phyloP scores from a whole-genome alignment of 2,113 vertebrate genomes.

The Paracanthobrama guichenoti region DNA sequence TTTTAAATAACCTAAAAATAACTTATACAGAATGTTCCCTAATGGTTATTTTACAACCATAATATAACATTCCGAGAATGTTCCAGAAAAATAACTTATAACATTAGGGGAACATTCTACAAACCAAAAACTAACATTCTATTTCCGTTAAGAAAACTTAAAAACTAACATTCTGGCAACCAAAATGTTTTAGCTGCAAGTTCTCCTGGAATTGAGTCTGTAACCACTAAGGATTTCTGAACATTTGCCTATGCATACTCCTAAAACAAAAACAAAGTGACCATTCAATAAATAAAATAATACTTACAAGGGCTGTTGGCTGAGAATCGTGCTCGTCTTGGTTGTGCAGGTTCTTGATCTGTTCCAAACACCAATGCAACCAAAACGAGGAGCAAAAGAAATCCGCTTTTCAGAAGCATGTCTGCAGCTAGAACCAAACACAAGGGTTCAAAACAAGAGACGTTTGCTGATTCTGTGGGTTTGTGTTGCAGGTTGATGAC shows the following conservation, averaged over 20 bases:
- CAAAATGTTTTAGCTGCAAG: too few relatives aligned
- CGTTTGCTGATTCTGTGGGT: background rate
- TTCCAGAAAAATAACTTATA: too few relatives aligned
- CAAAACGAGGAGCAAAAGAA: constrained; percentile 63
- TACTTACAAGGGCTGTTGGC: constrained; percentile 76
- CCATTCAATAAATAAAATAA: background rate
- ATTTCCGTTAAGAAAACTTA: too few relatives aligned
- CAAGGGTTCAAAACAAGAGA: background rate
- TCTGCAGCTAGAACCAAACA: constrained; percentile 2
- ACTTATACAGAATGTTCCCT: too few relatives aligned
- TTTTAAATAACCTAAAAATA: too few relatives aligned
- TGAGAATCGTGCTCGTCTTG: constrained; percentile 73
- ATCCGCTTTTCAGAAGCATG: constrained; percentile 63
- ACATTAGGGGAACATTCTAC: too few relatives aligned
- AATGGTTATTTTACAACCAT: too few relatives aligned
- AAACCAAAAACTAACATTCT: too few relatives aligned
- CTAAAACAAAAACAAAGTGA: background rate
- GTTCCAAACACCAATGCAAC: constrained; percentile 57
- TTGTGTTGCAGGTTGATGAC: constrained; percentile 15
- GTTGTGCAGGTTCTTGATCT: constrained; percentile 61
- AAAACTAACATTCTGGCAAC: too few relatives aligned
- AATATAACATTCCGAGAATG: too few relatives aligned
- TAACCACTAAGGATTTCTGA: background rate
- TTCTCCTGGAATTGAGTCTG: background rate
- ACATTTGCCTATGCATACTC: background rate